These are phyloP conservation scores for Tipula unca DNA, from an alignment of 2,888 invertebrate species.

Conservation along the genomic window DNA sequence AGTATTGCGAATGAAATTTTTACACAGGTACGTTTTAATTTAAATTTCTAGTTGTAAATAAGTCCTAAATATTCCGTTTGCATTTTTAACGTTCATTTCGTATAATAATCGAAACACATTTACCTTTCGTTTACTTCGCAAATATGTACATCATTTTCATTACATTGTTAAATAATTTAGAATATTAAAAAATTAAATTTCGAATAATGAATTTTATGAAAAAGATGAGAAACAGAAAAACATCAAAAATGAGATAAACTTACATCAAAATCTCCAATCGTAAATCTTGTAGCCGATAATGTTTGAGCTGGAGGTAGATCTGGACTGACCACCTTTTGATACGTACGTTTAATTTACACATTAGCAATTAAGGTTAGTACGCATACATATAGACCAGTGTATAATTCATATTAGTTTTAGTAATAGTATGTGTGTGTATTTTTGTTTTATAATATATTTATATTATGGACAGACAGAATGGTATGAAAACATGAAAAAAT, in stretches of 20 bases:
- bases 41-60: no score
- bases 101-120: not conserved
- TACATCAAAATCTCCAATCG: conserved; percentile 71
- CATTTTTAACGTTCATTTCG: no score
- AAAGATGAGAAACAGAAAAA: not conserved
- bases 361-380: not conserved
- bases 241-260: conserved; percentile 37
- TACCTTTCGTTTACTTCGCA: not conserved
- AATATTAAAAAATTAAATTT: not conserved
- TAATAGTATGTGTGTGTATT: not conserved
- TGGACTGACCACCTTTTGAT: conserved; percentile 50
- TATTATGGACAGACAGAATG: not conserved
- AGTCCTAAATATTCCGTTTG: no score
- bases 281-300: conserved; percentile 51
- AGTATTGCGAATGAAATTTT: no score
- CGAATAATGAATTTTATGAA: not conserved
- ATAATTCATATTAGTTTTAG: not conserved
- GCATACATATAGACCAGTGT: not conserved
- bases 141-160: not conserved
- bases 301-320: conserved; percentile 52
- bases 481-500: not conserved
- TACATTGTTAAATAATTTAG: not conserved
- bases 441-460: not conserved
- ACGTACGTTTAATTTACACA: not conserved
- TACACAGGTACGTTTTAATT: no score